Evolutionary conservation across 2,113 vertebrate species (phyloP).

Genomic region (Pseudorhombus dupliciocellatus): DNA sequence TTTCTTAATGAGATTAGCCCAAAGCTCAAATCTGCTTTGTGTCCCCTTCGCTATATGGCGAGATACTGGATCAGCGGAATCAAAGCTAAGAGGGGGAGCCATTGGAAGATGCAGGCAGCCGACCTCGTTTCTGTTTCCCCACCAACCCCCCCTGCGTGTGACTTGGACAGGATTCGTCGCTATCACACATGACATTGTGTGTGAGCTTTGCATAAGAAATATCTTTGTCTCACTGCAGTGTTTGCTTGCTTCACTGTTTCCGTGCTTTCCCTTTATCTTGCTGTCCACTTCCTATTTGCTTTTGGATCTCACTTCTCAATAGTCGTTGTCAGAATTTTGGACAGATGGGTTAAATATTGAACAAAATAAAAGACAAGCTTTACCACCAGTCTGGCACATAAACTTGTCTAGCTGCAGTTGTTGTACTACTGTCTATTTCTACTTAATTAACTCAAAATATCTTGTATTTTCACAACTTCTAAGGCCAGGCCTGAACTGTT

Average conservation of each 20-base stretch:
- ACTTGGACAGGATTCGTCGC: conserved; percentile 80
- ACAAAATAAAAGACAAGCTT: conserved; percentile 52
- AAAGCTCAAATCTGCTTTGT: conserved; percentile 84
- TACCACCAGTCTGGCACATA: conserved; percentile 67
- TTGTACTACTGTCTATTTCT: conserved; percentile 56
- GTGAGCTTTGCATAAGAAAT: conserved; percentile 85
- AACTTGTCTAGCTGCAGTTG: conserved; percentile 71
- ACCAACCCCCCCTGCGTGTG: conserved; percentile 74
- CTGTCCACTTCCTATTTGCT: conserved; percentile 78
- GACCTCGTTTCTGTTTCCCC: conserved; percentile 73
- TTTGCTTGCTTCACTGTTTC: conserved; percentile 75
- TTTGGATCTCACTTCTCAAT: conserved; percentile 73
- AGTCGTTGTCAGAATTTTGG: conserved; percentile 64
- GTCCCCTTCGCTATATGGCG: conserved; percentile 75
- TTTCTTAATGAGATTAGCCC: conserved; percentile 86
- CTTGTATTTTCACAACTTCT: conserved; percentile 71
- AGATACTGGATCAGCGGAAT: conserved; percentile 83
- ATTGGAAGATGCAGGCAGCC: conserved; percentile 77
- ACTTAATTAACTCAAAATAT: conserved; percentile 72
- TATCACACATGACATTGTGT: conserved; percentile 84
- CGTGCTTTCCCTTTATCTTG: conserved; percentile 77
- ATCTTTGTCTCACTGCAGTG: conserved; percentile 81
- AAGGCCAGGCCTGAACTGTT: conserved; percentile 57
- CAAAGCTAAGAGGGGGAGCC: conserved; percentile 78
- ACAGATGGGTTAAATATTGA: conserved; percentile 77